Percentiles rank a stretch among this genome's conserved stretches.
phyloP scores from a whole-genome alignment of 2,113 vertebrate genomes.

The Bambusicola thoracicus region DNA sequence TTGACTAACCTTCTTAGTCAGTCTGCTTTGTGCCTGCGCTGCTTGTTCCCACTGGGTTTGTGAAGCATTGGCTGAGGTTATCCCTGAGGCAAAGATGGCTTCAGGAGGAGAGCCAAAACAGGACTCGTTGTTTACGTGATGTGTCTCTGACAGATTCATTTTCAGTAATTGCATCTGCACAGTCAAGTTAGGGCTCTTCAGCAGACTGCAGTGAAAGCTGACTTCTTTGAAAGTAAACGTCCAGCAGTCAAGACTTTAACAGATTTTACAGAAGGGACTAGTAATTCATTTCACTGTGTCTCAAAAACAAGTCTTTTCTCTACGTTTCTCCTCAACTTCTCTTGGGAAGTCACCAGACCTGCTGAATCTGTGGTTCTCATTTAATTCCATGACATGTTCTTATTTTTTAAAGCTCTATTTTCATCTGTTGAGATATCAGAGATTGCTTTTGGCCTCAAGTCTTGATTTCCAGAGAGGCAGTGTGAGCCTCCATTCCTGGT shows the following conservation, averaged over 20 bases:
- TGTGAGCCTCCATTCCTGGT: background rate
- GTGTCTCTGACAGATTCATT: conserved; percentile 39
- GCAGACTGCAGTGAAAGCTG: background rate
- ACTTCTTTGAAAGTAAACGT: conserved; percentile 49
- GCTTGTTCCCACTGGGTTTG: background rate
- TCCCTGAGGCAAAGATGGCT: background rate
- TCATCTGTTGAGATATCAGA: conserved; percentile 39
- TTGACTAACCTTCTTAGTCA: background rate
- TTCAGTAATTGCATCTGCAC: conserved; percentile 27
- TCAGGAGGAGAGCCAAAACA: background rate
- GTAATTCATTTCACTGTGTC: conserved; percentile 43
- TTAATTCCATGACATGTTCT: conserved; percentile 62
- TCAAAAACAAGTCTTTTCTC: background rate
- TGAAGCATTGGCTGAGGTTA: background rate
- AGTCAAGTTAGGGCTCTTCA: conserved; percentile 15
- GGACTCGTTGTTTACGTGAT: background rate
- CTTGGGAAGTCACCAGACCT: conserved; percentile 32
- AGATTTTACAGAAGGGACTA: background rate
- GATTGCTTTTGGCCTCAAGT: conserved; percentile 49
- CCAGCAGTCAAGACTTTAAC: conserved; percentile 1
- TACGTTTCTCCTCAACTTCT: conserved; percentile 35
- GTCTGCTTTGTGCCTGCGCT: background rate
- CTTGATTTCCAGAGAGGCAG: background rate
- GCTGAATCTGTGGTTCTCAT: conserved; percentile 50
- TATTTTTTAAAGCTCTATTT: conserved; percentile 59